Evolutionary conservation across 2,797 vertebrate genomes (phyloP), one percentile per base, ranked within the genome.

Genomic region (Streptopelia turtur): DNA sequence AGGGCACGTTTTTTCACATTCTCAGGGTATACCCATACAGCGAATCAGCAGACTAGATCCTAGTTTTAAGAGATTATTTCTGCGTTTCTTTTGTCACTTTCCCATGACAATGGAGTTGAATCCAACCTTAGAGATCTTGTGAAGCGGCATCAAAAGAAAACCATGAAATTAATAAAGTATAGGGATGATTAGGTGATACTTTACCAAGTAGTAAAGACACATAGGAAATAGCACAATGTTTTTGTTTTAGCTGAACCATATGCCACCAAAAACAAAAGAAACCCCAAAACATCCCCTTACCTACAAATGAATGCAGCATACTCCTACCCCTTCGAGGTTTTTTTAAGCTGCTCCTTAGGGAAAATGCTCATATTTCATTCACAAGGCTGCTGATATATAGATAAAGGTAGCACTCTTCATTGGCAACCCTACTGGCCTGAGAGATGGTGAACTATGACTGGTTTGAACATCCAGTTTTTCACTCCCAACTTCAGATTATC

Each of bases 331-430:
- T 94, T 88, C 3, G 6, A 91, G 82, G 47, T 28, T 45, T 72
- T 94, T 89, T 85, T 59, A 95, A 91, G 22, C 16, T 90, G 82
- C 70, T 94, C 60, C 81, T 94, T 87, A 49, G 63, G 56, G 89
- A 60, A 90, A 96, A 92, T 87, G 82, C 79, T 97, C 61, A 49
- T 64, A 92, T 82, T 92, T 95, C 91, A 93, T 87, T 95, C 84
- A 95, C 64, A 83, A 87, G 76, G 75, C 78, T 95, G 72, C 76
- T 95, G 76, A 97, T 93, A 95, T 82, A 64, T 31, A 55, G 64
- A 81, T 75, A 90, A 80, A 88, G 30, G 24, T 22, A 82, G 52
- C 10, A 49, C 20, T 85, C 71, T 91, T 91, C 88, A 91, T 5
- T 79, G 57, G 75, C 64, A 96, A 53, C 74, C 13, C 56, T 78